Conservation (phyloP, 2,113 vertebrate genomes). For the Malurus alboscapulatus region DNA sequence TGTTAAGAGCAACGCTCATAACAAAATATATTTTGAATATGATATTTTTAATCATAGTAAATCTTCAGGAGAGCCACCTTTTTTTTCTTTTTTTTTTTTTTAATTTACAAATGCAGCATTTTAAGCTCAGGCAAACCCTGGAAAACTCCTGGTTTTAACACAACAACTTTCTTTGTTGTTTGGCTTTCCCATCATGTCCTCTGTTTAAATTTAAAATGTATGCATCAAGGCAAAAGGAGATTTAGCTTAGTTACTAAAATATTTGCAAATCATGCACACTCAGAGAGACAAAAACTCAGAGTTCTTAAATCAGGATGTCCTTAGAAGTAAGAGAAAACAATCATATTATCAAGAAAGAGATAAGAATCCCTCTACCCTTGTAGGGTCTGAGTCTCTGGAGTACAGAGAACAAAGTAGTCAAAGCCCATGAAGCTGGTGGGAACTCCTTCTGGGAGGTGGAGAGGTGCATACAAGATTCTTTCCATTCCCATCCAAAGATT, state of each 20-base stretch:
- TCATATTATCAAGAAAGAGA: background rate
- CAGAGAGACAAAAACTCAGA: background rate
- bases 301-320: background rate
- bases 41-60: conserved; percentile 39
- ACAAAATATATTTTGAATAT: background rate
- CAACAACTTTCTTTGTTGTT: background rate
- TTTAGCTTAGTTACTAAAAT: background rate
- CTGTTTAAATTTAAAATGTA: background rate
- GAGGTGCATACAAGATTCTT: background rate
- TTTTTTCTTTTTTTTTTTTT: background rate
- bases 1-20: conserved; percentile 33
- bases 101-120: conserved; percentile 3
- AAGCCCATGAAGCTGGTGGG: background rate
- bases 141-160: background rate
- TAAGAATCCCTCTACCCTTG: background rate
- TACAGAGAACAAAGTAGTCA: background rate
- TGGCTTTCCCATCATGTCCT: background rate
- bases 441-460: background rate
- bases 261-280: background rate
- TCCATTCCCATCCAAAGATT: background rate
- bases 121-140: background rate
- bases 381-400: background rate
- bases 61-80: background rate
- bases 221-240: background rate
- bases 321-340: background rate